Evolutionary conservation across 2,888 invertebrate genomes (phyloP), one percentile per base, ranked within the genome.

Genomic region (Hoplodrina blanda): DNA sequence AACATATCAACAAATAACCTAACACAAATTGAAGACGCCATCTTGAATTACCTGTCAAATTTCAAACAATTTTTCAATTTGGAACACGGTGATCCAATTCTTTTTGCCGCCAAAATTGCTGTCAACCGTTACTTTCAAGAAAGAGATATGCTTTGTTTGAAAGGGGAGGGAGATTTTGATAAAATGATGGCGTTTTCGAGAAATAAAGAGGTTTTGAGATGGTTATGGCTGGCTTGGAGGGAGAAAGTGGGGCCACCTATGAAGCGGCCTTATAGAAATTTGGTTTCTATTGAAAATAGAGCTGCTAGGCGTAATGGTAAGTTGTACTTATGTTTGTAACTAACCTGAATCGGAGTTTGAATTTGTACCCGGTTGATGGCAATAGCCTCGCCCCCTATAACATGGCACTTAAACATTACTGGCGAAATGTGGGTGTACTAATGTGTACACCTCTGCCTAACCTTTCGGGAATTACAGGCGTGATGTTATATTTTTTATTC

Each of bases 181-280:
- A 92, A 92, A 17, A 83, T 97, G 55, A 97, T 97, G 96, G 91
- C 92, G 19, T 90, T 91, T 63, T 93, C 95, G 1, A 94, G 87
- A 60, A 92, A 94, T 37, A 94, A 96, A 78, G 86, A 91, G 5
- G 94, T 96, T 59, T 91, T 97, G 64, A 91, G 92, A 75, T 97
- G 97, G 96, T 92, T 97, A 0, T 98, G 98, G 98, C 87, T 94
- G 19, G 92, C 93, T 7, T 98, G 98, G 98, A 94, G 98, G 76
- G 94, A 97, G 76, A 96, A 93, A 17, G 96, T 97, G 10, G 97
- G 97, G 0, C 94, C 94, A 0, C 89, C 92, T 4, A 96, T 97
- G 89, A 96, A 94, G 70, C 85, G 93, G 19, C 90, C 96, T 3
- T 98, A 97, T 88, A 89, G 90, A 5, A 87, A 91, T 62, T 92